A percentile compares a stretch with the other conserved stretches of the same genome.
phyloP scores from a whole-genome alignment of 2,797 vertebrate genomes.

The Loris lydekkerianus region DNA sequence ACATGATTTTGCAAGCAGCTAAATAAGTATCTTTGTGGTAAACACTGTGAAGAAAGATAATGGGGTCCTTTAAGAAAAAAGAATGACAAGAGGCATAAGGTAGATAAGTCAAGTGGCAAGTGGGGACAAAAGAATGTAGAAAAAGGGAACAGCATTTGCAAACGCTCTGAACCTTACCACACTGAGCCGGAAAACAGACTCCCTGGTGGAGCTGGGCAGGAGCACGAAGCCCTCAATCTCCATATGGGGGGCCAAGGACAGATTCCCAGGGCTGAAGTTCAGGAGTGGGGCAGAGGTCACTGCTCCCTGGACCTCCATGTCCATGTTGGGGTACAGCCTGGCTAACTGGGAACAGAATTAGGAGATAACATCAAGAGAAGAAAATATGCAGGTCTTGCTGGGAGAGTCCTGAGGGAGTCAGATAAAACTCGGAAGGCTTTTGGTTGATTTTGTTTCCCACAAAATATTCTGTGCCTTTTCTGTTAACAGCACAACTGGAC shows the following conservation, averaged over 20 bases:
- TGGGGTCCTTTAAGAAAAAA: not conserved
- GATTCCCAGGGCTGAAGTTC: constrained; percentile 79
- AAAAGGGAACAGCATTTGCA: not conserved
- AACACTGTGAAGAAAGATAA: not conserved
- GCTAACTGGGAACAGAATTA: constrained; percentile 83
- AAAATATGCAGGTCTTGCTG: not conserved
- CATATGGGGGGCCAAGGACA: constrained; percentile 80
- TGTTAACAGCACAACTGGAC: not conserved
- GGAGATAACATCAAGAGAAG: not conserved
- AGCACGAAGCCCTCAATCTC: constrained; percentile 88
- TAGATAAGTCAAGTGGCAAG: too few species aligned
- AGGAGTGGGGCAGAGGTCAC: constrained; percentile 83
- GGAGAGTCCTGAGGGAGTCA: not conserved
- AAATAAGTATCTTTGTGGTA: not conserved
- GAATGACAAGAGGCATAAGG: not conserved
- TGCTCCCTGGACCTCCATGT: constrained; percentile 85
- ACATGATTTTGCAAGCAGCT: not conserved
- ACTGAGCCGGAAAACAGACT: constrained; percentile 85
- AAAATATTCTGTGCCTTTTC: not conserved
- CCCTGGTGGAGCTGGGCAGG: constrained; percentile 77
- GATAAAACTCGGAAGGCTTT: not conserved
- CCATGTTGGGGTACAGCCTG: constrained; percentile 85
- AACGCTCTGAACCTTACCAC: constrained; percentile 84
- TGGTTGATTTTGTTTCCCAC: not conserved
- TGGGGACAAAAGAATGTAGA: not conserved